phyloP scores from a whole-genome alignment of 1,140 invertebrate species.

The Phocides pigmalion region DNA sequence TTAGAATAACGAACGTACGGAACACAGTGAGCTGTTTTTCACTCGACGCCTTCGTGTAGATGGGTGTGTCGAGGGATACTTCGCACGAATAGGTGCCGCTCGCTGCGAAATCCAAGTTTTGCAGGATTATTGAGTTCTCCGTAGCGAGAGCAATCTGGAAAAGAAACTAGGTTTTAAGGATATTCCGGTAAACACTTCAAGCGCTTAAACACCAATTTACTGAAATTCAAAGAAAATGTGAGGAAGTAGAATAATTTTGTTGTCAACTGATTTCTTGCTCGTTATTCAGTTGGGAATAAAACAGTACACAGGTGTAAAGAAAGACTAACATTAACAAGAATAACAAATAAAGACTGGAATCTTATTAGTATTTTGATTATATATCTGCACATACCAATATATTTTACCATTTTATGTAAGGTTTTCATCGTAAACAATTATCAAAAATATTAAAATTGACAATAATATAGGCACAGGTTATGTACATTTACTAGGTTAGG shows the following conservation, averaged over 20 bases:
- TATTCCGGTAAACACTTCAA: not conserved
- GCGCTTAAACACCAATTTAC: not conserved
- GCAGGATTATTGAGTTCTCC: slow-evolving; percentile 89
- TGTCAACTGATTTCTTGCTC: not conserved
- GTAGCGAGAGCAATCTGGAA: slow-evolving; percentile 88
- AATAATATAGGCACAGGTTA: too few relatives aligned
- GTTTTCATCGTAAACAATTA: too few relatives aligned
- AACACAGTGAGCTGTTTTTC: slow-evolving; percentile 89
- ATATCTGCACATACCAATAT: too few relatives aligned
- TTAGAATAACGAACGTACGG: slow-evolving; percentile 78
- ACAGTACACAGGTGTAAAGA: too few relatives aligned
- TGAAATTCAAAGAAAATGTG: not conserved
- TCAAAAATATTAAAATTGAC: too few relatives aligned
- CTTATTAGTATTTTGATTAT: too few relatives aligned
- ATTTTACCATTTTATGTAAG: too few relatives aligned
- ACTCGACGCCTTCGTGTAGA: slow-evolving; percentile 89
- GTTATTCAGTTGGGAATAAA: too few relatives aligned
- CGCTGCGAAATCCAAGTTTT: slow-evolving; percentile 89
- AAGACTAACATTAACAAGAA: too few relatives aligned
- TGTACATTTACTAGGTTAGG: too few relatives aligned
- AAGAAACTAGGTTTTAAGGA: slow-evolving; percentile 38
- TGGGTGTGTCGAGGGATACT: slow-evolving; percentile 90
- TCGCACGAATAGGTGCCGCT: slow-evolving; percentile 90
- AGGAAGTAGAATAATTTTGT: not conserved
- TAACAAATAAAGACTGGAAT: too few relatives aligned